Evolutionary conservation across 2,113 vertebrate genomes (phyloP).

Genomic region (Syngnathus floridae): DNA sequence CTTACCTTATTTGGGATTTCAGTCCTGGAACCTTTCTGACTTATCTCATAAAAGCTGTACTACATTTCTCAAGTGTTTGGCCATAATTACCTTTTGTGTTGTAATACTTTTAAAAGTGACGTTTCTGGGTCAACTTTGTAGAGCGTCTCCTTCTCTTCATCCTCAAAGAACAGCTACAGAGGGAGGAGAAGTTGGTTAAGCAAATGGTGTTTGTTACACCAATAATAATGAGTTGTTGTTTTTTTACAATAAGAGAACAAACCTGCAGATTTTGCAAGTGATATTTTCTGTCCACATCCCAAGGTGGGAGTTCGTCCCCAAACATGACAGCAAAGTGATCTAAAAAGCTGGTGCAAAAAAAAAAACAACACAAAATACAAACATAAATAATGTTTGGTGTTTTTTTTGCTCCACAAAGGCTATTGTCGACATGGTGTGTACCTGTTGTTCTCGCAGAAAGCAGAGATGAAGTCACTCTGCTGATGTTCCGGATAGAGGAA

Average conservation of each 20-base stretch:
- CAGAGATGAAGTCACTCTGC: slow-evolving; percentile 88
- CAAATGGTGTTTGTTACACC: too few species aligned
- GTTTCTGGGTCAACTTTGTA: slow-evolving; percentile 66
- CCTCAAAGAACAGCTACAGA: slow-evolving; percentile 87
- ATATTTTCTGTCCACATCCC: slow-evolving; percentile 89
- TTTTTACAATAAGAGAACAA: slow-evolving; percentile 16
- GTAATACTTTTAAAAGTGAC: slow-evolving; percentile 74
- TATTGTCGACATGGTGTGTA: slow-evolving; percentile 39
- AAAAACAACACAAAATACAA: neutral
- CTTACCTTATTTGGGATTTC: too few species aligned
- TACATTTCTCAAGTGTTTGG: neutral
- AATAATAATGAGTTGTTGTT: neutral
- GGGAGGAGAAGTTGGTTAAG: neutral
- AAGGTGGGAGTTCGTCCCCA: slow-evolving; percentile 82
- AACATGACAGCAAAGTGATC: slow-evolving; percentile 91
- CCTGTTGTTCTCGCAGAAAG: slow-evolving; percentile 85
- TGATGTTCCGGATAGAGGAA: slow-evolving; percentile 89
- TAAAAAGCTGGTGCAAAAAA: slow-evolving; percentile 72
- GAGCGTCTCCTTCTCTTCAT: slow-evolving; percentile 71
- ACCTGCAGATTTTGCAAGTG: slow-evolving; percentile 79
- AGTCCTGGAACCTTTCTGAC: neutral
- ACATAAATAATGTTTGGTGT: neutral
- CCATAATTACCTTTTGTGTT: slow-evolving; percentile 77
- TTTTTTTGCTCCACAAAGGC: neutral
- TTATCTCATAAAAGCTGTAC: neutral